Conservation (phyloP, 1,140 invertebrate genomes). For the Cotesia typhae region DNA sequence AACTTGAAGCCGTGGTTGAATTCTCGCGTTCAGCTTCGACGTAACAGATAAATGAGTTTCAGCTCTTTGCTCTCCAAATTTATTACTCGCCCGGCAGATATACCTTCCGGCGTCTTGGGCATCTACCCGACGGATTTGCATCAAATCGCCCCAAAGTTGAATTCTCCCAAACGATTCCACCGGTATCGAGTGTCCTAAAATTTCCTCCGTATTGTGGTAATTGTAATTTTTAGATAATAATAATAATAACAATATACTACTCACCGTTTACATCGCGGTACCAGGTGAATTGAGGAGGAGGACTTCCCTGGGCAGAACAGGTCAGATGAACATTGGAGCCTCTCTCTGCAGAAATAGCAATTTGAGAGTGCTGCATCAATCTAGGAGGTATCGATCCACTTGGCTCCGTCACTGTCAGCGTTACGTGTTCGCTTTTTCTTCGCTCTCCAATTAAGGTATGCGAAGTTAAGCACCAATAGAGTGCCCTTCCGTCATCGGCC, state of each 20-base stretch:
- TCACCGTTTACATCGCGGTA: constrained; percentile 71
- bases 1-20: constrained; percentile 78
- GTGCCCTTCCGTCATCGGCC: constrained; percentile 72
- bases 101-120: constrained; percentile 78
- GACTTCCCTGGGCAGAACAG: constrained; percentile 80
- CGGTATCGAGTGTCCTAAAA: constrained; percentile 66
- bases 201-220: background rate
- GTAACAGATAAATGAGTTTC: constrained; percentile 75
- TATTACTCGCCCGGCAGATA: constrained; percentile 84
- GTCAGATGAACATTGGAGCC: constrained; percentile 78
- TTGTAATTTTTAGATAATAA: background rate
- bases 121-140: constrained; percentile 73
- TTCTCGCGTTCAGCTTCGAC: constrained; percentile 76
- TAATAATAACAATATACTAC: background rate
- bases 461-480: constrained; percentile 78
- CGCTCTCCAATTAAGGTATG: constrained; percentile 78
- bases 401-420: constrained; percentile 72
- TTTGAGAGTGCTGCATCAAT: constrained; percentile 73
- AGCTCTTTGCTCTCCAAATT: constrained; percentile 80
- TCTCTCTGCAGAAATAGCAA: constrained; percentile 73
- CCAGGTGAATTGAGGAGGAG: constrained; percentile 80
- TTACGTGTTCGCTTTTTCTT: constrained; percentile 73
- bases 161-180: constrained; percentile 69
- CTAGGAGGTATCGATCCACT: constrained; percentile 73
- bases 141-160: constrained; percentile 68